Base-by-base conservation (phyloP, 2,113 vertebrate species). In the Forbesichthys agassizii region DNA sequence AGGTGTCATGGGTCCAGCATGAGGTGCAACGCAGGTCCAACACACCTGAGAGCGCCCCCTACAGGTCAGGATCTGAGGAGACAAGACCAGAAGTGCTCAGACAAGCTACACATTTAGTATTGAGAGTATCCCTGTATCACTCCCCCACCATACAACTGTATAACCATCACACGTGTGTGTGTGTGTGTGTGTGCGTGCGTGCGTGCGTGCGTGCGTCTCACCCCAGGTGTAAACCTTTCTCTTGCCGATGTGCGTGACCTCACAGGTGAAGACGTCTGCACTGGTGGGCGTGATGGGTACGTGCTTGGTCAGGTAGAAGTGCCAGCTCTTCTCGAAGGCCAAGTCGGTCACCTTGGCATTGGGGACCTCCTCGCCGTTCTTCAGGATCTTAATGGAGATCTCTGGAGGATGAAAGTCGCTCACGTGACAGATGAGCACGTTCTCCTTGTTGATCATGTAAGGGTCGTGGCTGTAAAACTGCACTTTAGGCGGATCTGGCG, bases 311-410 rank as follows among this genome's bases (percentile, higher is more conserved):
- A 93, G 88, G 59, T 95, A 79, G 79, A 95, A 98, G 6, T 85
- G 58, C 96, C 96, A 97, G 69, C 89, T 85, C 0, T 86, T 69
- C 1, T 86, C 84, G 65, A 97, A 98, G 61, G 94, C 84, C 89
- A 96, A 79, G 70, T 96, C 94, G 0, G 91, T 71, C 20, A 83
- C 86, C 0, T 68, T 0, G 0, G 81, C 14, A 0, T 0, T 0
- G 0, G 4, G 0, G 0, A 97, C 89, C 0, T 48, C 33, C 0
- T 27, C 0, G 0, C 51, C 87, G 0, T 95, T 83, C 58, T 76
- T 88, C 5, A 93, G 51, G 1, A 98, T 61, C 0, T 84, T 0
- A 0, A 97, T 84, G 0, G 9, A 8, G 3, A 98, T 93, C 1
- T 91, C 73, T 0, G 95, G 93, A 0, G 95, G 96, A 13, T 96